phyloP scores from a whole-genome alignment of 2,113 vertebrate genomes.

The Seriola aureovittata region DNA sequence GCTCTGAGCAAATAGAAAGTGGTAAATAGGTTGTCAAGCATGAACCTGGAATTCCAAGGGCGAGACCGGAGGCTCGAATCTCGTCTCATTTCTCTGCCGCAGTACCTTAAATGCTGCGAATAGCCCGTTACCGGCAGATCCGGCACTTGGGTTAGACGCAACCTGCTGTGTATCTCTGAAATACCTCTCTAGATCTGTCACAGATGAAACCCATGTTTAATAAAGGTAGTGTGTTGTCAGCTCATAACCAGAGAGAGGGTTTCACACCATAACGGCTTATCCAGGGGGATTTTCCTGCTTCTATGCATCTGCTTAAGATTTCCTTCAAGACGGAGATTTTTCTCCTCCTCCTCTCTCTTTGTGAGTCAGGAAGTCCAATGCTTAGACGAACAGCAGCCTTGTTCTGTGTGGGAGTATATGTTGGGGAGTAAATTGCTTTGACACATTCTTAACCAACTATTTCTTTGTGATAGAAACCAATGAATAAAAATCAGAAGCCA shows the following conservation, averaged over 20 bases:
- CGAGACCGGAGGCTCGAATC: constrained; percentile 27
- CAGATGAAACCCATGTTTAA: constrained; percentile 71
- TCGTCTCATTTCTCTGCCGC: constrained; percentile 42
- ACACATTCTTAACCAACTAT: constrained; percentile 82
- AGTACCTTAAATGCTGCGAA: constrained; percentile 59
- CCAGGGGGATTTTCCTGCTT: constrained; percentile 64
- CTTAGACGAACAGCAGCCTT: constrained; percentile 71
- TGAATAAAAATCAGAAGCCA: constrained; percentile 89
- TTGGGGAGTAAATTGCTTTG: constrained; percentile 79
- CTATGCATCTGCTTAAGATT: constrained; percentile 70
- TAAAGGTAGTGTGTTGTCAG: constrained; percentile 65
- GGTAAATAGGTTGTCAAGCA: constrained; percentile 49
- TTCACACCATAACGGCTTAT: constrained; percentile 67
- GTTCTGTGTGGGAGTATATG: constrained; percentile 66
- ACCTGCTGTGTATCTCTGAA: constrained; percentile 50
- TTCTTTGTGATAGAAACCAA: constrained; percentile 85
- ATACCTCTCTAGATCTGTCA: constrained; percentile 68
- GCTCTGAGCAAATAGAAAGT: constrained; percentile 22
- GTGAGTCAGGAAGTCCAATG: constrained; percentile 74
- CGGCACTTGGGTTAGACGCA: constrained; percentile 26
- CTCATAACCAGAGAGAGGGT: constrained; percentile 67
- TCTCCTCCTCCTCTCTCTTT: constrained; percentile 56
- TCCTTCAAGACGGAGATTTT: constrained; percentile 70
- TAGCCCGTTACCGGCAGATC: constrained; percentile 39
- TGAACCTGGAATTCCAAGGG: constrained; percentile 38